Conservation (phyloP, 2,888 invertebrate genomes). For the Callosobruchus maculatus region DNA sequence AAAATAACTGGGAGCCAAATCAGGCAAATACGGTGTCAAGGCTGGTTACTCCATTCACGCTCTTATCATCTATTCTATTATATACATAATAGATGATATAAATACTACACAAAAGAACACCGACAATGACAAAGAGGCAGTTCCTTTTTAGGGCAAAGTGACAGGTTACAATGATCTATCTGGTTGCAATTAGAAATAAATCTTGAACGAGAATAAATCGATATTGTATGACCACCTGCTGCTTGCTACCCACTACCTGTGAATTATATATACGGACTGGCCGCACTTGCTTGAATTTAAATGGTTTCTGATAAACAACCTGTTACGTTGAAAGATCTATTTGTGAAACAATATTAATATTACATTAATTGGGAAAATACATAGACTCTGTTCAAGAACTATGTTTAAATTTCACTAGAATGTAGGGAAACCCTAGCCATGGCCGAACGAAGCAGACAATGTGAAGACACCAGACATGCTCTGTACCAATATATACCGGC, state of each 20-base stretch:
- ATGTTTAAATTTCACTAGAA: too few relatives aligned
- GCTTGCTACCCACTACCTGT: neutral
- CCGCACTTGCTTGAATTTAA: neutral
- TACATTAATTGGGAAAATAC: too few relatives aligned
- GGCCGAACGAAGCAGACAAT: too few relatives aligned
- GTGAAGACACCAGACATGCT: too few relatives aligned
- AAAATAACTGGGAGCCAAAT: too few relatives aligned
- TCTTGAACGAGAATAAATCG: neutral
- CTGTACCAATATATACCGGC: too few relatives aligned
- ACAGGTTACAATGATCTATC: neutral
- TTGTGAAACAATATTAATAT: too few relatives aligned
- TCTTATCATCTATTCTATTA: neutral
- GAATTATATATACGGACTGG: neutral
- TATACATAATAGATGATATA: neutral
- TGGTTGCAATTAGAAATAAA: neutral
- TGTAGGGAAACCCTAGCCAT: too few relatives aligned
- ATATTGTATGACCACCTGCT: neutral
- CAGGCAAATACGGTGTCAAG: neutral
- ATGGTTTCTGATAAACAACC: neutral
- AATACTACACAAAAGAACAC: neutral
- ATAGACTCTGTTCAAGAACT: too few relatives aligned
- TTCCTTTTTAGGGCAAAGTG: neutral
- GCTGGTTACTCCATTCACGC: neutral
- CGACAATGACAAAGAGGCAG: neutral
- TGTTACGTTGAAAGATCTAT: too few relatives aligned